phyloP scores from a whole-genome alignment of 2,797 vertebrate genomes.

The Zenarchopterus dispar region DNA sequence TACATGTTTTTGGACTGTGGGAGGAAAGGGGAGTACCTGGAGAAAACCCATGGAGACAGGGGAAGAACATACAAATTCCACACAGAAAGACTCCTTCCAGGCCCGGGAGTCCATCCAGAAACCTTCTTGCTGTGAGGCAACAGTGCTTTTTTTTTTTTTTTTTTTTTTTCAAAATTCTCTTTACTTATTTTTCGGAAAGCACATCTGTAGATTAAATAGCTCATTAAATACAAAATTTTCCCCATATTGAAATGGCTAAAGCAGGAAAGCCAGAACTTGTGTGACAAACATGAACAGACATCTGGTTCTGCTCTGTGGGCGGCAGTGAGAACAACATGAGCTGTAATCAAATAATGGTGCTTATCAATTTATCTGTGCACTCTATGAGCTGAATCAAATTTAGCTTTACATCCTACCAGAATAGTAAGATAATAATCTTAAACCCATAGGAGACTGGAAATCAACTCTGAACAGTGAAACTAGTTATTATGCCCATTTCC shows the following conservation, averaged over 20 bases:
- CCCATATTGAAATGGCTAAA: conserved; percentile 7
- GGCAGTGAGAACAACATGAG: conserved; percentile 36
- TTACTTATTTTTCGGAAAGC: background rate
- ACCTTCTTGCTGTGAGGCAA: too few species aligned
- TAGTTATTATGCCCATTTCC: too few species aligned
- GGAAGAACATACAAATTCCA: too few species aligned
- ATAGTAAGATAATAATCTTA: background rate
- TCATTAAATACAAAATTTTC: background rate
- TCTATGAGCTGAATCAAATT: conserved; percentile 4
- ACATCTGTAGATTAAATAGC: background rate
- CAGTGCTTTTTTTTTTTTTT: too few species aligned
- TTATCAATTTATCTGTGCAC: conserved; percentile 24
- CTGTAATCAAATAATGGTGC: conserved; percentile 30
- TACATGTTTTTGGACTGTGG: too few species aligned
- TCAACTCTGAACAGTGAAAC: background rate
- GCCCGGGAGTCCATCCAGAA: too few species aligned
- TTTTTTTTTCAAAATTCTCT: too few species aligned
- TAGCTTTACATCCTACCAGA: conserved; percentile 4
- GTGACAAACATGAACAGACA: conserved; percentile 32
- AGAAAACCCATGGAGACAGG: too few species aligned
- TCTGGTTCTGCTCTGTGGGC: conserved; percentile 41
- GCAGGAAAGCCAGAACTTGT: conserved; percentile 16
- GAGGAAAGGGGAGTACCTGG: too few species aligned
- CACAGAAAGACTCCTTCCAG: too few species aligned
- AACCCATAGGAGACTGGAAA: background rate